These are phyloP conservation scores for Leucopsar rothschildi DNA, from an alignment of 2,113 vertebrate genomes.

Conservation along the genomic window DNA sequence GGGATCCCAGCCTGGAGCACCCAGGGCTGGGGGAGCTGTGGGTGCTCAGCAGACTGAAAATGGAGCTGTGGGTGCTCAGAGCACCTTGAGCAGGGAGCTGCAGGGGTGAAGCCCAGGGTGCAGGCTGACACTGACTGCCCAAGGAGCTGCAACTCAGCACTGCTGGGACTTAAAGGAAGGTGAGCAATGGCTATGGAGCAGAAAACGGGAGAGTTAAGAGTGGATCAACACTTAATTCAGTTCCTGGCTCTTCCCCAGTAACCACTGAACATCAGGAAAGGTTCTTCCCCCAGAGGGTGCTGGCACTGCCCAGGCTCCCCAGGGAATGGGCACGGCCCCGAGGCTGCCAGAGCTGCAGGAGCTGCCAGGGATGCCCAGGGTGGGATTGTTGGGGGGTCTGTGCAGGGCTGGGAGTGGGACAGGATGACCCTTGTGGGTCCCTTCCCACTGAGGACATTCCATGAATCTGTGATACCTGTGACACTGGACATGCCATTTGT, in stretches of 20 bases:
- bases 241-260: background rate
- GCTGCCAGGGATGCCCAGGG: background rate
- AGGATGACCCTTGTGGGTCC: fast-evolving
- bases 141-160: background rate
- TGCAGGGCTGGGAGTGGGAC: fast-evolving
- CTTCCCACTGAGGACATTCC: background rate
- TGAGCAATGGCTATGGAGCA: background rate
- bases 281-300: background rate
- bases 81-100: background rate
- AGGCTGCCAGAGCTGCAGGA: background rate
- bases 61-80: fast-evolving
- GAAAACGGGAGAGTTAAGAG: background rate
- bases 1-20: no score
- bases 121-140: background rate
- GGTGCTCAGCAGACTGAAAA: background rate
- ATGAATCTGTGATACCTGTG: no score
- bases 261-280: background rate
- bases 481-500: background rate
- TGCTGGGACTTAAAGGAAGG: background rate
- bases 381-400: background rate
- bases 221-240: background rate
- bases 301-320: background rate
- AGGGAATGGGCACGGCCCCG: background rate
- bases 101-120: background rate
- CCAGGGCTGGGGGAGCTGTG: background rate